These are phyloP conservation scores for Aurelia sp. DNA, from an alignment of 30 jellyfish, hydroid and myxozoan genomes.

Conservation along the genomic window DNA sequence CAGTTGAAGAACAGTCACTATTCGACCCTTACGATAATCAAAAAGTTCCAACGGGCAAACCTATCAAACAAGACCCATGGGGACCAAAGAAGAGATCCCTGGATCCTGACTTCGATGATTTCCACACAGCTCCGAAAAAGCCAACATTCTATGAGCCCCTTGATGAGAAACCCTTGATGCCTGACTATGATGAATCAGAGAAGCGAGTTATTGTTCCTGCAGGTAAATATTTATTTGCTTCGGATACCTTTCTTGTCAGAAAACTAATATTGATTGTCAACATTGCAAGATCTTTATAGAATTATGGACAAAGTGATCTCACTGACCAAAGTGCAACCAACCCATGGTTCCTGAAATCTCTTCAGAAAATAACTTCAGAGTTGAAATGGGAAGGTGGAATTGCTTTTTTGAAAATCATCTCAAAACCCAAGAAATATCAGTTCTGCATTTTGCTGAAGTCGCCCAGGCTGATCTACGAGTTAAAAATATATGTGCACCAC, in stretches of 20 bases:
- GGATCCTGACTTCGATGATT: slow-evolving; percentile 94
- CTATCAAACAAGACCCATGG: slow-evolving; percentile 87
- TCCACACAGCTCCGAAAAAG: slow-evolving; percentile 97
- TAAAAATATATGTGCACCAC: too few relatives aligned
- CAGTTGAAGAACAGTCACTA: slow-evolving; percentile 93
- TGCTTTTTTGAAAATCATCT: too few relatives aligned
- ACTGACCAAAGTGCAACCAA: not conserved
- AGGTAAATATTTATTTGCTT: slow-evolving; percentile 67
- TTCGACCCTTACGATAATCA: slow-evolving; percentile 98
- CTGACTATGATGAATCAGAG: slow-evolving; percentile 77
- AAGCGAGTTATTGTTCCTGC: slow-evolving; percentile 98
- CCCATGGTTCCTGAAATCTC: not conserved
- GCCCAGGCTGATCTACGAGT: too few relatives aligned
- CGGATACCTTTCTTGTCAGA: not conserved
- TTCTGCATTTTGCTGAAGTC: too few relatives aligned
- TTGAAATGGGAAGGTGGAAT: too few relatives aligned
- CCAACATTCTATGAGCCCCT: slow-evolving; percentile 73
- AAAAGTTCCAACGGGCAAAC: slow-evolving; percentile 96
- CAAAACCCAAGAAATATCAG: too few relatives aligned
- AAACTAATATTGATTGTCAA: slow-evolving; percentile 20
- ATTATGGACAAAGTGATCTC: not conserved
- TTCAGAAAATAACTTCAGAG: too few relatives aligned
- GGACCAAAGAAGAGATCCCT: slow-evolving; percentile 83
- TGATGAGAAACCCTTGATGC: slow-evolving; percentile 85
- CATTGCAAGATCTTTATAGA: not conserved